Percentiles rank a stretch among this genome's conserved stretches.
Evolutionary conservation across 2,113 vertebrate species (phyloP).

Genomic region (Corythaixoides concolor): DNA sequence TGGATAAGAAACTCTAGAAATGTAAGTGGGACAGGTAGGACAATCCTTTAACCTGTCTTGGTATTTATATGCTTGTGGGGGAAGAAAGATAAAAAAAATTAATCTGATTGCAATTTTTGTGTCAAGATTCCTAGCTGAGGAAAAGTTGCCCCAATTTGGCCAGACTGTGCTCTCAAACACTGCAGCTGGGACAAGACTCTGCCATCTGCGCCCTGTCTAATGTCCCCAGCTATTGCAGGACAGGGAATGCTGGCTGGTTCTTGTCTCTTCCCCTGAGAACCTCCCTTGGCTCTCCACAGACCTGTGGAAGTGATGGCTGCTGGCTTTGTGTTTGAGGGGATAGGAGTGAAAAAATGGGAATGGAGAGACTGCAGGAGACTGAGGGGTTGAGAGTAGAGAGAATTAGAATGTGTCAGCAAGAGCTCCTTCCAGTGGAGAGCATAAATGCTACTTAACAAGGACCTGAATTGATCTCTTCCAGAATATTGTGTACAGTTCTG

Average conservation of each 20-base stretch:
- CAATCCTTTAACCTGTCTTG: neutral
- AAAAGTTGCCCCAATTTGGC: neutral
- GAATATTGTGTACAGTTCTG: neutral
- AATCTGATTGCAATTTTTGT: neutral
- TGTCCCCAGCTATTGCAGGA: neutral
- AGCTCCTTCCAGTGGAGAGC: neutral
- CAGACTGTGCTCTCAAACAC: neutral
- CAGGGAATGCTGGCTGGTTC: accelerated
- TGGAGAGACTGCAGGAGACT: neutral
- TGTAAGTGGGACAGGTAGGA: neutral
- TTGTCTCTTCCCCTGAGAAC: neutral
- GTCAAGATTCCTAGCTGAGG: neutral
- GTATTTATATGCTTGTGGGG: neutral
- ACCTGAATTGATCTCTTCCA: slow-evolving; percentile 9
- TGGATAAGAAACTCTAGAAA: neutral
- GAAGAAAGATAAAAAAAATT: neutral
- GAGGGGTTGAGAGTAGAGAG: neutral
- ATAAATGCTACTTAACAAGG: neutral
- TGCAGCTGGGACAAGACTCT: neutral
- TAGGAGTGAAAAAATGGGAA: neutral
- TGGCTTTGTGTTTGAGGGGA: neutral
- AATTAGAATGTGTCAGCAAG: neutral
- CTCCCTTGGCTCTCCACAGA: neutral
- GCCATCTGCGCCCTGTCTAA: too few relatives aligned
- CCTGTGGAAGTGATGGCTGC: neutral